Evolutionary conservation across 2,113 vertebrate species (phyloP).

Genomic region (Campylomormyrus tamandua): DNA sequence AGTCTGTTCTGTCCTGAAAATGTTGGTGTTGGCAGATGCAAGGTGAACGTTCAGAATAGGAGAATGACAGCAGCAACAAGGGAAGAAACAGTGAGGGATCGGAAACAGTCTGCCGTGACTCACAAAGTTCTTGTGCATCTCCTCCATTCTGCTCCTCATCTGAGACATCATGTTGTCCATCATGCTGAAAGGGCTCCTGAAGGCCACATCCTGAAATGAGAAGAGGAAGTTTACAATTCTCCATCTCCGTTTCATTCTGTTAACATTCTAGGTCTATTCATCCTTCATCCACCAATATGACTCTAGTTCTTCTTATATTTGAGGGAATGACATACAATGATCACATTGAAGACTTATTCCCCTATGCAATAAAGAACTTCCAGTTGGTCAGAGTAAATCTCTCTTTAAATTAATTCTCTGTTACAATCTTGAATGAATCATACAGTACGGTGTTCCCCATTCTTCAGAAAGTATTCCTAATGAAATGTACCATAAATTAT

Average conservation of each 20-base stretch:
- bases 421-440: background rate
- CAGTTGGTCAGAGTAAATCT: background rate
- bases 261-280: background rate
- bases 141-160: conserved; percentile 72
- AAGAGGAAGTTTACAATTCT: conserved; percentile 11
- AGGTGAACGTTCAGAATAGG: background rate
- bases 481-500: background rate
- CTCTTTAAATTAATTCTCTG: background rate
- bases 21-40: background rate
- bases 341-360: background rate
- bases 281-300: background rate
- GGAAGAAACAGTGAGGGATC: background rate
- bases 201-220: conserved; percentile 55
- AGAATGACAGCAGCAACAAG: background rate
- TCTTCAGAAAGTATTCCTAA: background rate
- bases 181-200: conserved; percentile 66
- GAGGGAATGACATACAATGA: background rate
- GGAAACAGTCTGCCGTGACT: conserved; percentile 44
- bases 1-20: conserved; percentile 60
- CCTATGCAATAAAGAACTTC: background rate
- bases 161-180: conserved; percentile 78
- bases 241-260: background rate
- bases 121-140: conserved; percentile 75
- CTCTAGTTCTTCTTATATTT: background rate
- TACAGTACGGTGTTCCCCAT: background rate